Base-by-base conservation (phyloP, 2,888 invertebrate species). In the Ashinkailepas kermadecensis region DNA sequence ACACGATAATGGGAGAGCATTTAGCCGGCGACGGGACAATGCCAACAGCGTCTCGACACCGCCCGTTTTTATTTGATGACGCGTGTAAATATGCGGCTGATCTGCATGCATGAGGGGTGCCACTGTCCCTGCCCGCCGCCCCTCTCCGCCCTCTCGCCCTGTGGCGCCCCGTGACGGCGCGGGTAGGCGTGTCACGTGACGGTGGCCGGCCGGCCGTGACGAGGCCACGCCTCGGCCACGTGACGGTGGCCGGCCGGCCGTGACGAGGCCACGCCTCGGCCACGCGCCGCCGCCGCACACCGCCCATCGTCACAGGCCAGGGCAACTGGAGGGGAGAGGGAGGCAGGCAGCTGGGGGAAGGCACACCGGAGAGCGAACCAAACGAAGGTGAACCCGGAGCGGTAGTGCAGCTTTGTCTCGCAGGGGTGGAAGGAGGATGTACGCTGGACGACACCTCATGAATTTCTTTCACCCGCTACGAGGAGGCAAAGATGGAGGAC, bases 171-270 rank as follows among this genome's bases (percentile, higher is more conserved):
- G 70, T 39, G 39, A 70, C 70, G 70, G 15, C 7, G 70, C 39
- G 70, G 39, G 39, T 70, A 25, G 39, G 39, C 70, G 70, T 13
- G 70, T 70, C 70, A 70, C 70, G 70, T 70, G 70, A 70, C 39
- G 70, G 70, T 1, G 15, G 39, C 39, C 39, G 39, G 39, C 39
- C 39, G 39, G 39, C 39, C 39, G 39, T 39, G 39, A 39, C 39
- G 39, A 39, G 39, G 39, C 39, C 39, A 39, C 39, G 39, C 39
- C 39, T 39, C 39, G 39, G 39, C 39, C 39, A 39, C 39, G 39
- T 70, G 70, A 70, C 39, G 70, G 70, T 1, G 15, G 39, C 39
- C 39, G 39, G 39, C 39, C 39, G 39, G 39, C 39, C 39, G 39
- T 39, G 39, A 39, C 39, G 39, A 39, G 39, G 39, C 39, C 39